phyloP scores from a whole-genome alignment of 2,113 vertebrate species.

The Anhinga rufa region DNA sequence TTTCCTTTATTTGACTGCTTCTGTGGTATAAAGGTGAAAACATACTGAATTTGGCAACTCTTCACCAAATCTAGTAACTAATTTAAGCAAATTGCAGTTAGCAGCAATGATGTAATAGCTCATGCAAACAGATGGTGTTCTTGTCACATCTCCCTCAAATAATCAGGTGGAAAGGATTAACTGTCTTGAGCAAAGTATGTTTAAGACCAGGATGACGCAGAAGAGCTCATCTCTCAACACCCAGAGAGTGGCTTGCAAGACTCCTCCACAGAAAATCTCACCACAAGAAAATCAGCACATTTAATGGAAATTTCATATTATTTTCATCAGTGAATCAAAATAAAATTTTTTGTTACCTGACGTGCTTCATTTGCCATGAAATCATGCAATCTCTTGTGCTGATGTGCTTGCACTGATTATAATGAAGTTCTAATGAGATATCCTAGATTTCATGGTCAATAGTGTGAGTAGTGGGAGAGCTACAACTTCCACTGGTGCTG shows the following conservation, averaged over 20 bases:
- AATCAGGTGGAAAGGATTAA: background rate
- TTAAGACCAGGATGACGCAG: background rate
- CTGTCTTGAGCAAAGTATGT: background rate
- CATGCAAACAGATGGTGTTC: background rate
- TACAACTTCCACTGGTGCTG: background rate
- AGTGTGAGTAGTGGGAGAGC: background rate
- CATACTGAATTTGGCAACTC: background rate
- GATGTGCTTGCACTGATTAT: conserved; percentile 4
- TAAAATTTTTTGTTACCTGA: background rate
- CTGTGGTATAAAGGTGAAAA: background rate
- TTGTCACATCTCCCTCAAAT: background rate
- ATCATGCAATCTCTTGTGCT: background rate
- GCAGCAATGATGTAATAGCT: background rate
- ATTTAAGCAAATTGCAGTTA: background rate
- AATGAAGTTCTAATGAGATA: background rate
- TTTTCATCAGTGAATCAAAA: background rate
- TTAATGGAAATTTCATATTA: background rate
- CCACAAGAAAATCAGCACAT: background rate
- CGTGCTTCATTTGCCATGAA: conserved; percentile 3
- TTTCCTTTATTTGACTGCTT: background rate
- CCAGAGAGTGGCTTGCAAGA: background rate
- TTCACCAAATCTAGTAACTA: background rate
- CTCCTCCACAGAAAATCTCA: background rate
- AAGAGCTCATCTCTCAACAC: background rate
- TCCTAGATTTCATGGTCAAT: background rate